phyloP scores from a whole-genome alignment of 2,888 invertebrate species.

The Hemaris fuciformis region DNA sequence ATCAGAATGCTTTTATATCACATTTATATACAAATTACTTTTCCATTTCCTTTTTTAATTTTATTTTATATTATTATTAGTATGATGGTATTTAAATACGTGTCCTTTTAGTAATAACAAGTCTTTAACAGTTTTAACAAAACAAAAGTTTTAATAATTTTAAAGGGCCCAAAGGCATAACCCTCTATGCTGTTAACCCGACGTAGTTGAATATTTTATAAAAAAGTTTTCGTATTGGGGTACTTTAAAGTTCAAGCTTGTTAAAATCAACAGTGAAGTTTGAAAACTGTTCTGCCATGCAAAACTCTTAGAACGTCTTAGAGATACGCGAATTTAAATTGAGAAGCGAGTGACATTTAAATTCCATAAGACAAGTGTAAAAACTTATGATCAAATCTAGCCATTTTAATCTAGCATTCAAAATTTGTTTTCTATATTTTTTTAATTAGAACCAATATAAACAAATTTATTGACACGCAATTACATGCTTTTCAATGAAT shows the following conservation, averaged over 20 bases:
- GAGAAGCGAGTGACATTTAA: background rate
- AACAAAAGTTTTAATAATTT: background rate
- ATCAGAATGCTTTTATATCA: no score
- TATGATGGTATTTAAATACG: no score
- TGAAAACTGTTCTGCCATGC: slow-evolving; percentile 8
- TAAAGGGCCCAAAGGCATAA: background rate
- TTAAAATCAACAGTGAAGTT: slow-evolving; percentile 11
- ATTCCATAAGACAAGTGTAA: background rate
- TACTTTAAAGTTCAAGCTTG: slow-evolving; percentile 5
- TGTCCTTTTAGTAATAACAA: no score
- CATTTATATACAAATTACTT: no score
- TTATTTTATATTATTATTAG: no score
- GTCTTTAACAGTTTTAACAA: background rate
- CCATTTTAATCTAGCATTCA: no score
- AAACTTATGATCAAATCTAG: background rate
- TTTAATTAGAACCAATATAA: no score
- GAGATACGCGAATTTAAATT: background rate
- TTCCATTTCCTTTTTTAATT: no score
- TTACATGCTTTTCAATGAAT: background rate
- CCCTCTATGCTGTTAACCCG: background rate
- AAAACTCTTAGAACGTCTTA: background rate
- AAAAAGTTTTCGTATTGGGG: background rate
- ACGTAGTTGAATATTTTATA: slow-evolving; percentile 15
- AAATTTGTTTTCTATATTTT: background rate
- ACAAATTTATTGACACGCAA: background rate